Base-by-base conservation (phyloP, 2,113 vertebrate species). In the Labeo rohita region DNA sequence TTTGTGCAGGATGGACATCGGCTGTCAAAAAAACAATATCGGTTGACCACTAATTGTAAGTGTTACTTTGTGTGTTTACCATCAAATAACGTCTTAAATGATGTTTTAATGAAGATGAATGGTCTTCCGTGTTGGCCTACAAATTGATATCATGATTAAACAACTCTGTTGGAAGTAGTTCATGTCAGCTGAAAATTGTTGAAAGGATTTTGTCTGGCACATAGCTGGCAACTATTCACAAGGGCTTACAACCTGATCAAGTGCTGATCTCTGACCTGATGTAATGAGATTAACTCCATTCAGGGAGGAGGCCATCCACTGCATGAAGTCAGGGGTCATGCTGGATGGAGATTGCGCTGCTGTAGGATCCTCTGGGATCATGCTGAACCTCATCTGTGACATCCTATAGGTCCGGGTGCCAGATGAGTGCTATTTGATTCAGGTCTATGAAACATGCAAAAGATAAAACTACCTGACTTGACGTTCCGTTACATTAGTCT, bases 211-310 rank as follows among this genome's bases (percentile, higher is more conserved):
- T 7, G 11, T 74, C 21, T 47, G 72, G 43, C 43, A 74, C 43
- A 23, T 47, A 74, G 18, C 72, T 74, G 70, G 72, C 72, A 49
- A 74, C 72, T 47, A 18, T 74, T 74, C 43, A 7, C 43, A 49
- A 23, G 43, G 11, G 72, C 18, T 74, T 74, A 74, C 72, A 74
- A 23, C 43, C 72, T 49, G 72, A 74, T 45, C 43, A 47, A 74
- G 21, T 47, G 43, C 36, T 47, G 72, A 49, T 74, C 72, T 74
- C 18, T 74, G 70, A 73, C 70, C 72, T 23, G 18, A 74, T 49
- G 5, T 74, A 74, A 74, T 74, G 43, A n/a, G 43, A 47, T 74
- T 74, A 47, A 47, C 43, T 49, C 15, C 15, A 18, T 15, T 8
- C 65, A 0, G 65, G 18, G 16, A 45, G 16, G 70, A 73, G 39